Conservation (phyloP, 1,140 invertebrate genomes). For the Tetranychus cinnabarinus region DNA sequence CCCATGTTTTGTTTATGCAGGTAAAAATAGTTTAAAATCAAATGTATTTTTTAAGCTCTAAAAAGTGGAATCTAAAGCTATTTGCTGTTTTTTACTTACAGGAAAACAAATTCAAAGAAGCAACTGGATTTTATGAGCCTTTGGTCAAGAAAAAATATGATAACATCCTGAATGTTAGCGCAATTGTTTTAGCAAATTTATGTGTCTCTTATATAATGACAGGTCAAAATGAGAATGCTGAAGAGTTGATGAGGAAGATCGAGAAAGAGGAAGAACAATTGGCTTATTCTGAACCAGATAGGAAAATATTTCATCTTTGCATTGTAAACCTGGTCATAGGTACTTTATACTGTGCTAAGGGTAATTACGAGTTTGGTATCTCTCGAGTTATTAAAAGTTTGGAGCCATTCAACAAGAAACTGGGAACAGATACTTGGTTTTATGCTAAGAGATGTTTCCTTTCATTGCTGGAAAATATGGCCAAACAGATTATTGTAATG, state of each 20-base stretch:
- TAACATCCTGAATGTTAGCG: conserved; percentile 71
- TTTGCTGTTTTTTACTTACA: conserved; percentile 18
- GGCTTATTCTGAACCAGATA: conserved; percentile 73
- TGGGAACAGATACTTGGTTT: conserved; percentile 91
- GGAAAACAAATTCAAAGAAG: conserved; percentile 94
- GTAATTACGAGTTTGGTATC: conserved; percentile 98
- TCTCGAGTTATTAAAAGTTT: conserved; percentile 87
- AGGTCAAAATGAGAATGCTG: conserved; percentile 92
- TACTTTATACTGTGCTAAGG: conserved; percentile 92
- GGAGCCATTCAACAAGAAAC: conserved; percentile 81
- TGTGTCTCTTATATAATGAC: conserved; percentile 99
- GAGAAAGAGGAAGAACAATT: conserved; percentile 91
- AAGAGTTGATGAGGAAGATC: conserved; percentile 93
- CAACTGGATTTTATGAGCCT: conserved; percentile 91
- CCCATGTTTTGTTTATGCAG: conserved; percentile 93
- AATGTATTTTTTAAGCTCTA: neutral
- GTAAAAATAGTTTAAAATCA: neutral
- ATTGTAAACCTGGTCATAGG: conserved; percentile 98
- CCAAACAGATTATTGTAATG: conserved; percentile 70
- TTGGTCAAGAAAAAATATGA: conserved; percentile 92
- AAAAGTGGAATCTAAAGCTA: neutral
- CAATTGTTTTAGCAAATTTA: conserved; percentile 88
- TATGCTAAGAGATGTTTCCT: conserved; percentile 85
- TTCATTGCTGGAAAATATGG: conserved; percentile 70
- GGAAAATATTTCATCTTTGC: conserved; percentile 87